Base-by-base conservation (phyloP, 2,888 invertebrate species). In the Scaeva pyrastri region DNA sequence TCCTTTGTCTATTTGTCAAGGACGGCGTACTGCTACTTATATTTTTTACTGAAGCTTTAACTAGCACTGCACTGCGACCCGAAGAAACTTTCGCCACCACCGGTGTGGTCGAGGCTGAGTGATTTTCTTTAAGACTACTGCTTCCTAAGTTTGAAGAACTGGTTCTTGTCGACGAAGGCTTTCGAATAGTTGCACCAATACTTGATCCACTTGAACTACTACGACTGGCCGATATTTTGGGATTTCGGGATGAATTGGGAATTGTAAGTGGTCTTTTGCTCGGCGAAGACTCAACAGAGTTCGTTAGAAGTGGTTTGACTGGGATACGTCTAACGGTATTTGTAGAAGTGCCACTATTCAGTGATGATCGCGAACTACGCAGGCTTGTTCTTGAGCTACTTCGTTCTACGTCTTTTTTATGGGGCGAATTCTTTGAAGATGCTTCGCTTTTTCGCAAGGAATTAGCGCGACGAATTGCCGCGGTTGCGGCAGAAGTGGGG, bases 301-400 rank as follows among this genome's bases (percentile, higher is more conserved):
- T 94, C 89, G 90, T 90, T 41, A 89, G 93, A 79, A 88, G 93
- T 90, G 91, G 93, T 92, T 43, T 93, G 93, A 92, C 1, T 92
- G 95, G 94, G 78, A 95, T 94, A 83, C 95, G 95, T 88, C 96
- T 94, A 0, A 97, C 97, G 0, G 97, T 97, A 72, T 95, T 96
- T 0, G 95, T 95, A 2, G 96, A 96, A 0, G 96, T 95, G 2
- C 96, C 95, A 91, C 97, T 97, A 90, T 97, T 97, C 71, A 97
- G 93, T 0, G 97, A 97, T 89, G 97, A 97, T 36, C 96, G 94
- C 0, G 97, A 97, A 90, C 97, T 97, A 26, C 96, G 94, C 16
- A 97, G 93, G 72, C 97, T 97, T 52, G 96, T 96, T 48, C 96
- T 93, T 0, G 97, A 97, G 16, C 95, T 95, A 6, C 96, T 97